phyloP scores from a whole-genome alignment of 2,113 vertebrate genomes.

The Hippocampus abdominalis region DNA sequence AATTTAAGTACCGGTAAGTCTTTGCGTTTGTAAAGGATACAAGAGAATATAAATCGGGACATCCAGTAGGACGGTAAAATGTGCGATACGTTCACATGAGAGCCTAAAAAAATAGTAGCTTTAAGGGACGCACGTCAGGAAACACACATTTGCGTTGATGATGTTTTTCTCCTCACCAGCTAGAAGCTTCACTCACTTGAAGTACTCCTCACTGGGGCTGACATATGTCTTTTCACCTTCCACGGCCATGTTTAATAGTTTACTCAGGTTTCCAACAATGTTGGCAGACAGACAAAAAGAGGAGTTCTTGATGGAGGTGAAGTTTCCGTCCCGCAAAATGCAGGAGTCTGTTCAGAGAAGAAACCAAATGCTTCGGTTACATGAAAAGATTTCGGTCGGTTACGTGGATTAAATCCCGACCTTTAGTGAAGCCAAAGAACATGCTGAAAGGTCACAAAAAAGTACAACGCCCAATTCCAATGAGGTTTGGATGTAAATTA shows the following conservation, averaged over 20 bases:
- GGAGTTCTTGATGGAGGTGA: slow-evolving; percentile 88
- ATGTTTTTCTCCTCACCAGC: background rate
- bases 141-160: background rate
- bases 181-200: slow-evolving; percentile 83
- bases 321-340: slow-evolving; percentile 82
- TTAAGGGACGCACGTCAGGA: background rate
- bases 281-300: slow-evolving; percentile 91
- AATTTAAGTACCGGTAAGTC: background rate
- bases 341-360: slow-evolving; percentile 82
- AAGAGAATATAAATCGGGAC: background rate
- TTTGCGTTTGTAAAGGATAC: background rate
- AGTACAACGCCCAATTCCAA: no score
- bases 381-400: background rate
- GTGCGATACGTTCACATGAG: background rate
- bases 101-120: background rate
- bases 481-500: no score
- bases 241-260: slow-evolving; percentile 83
- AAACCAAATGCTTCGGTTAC: slow-evolving; percentile 48
- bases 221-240: slow-evolving; percentile 86
- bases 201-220: slow-evolving; percentile 98
- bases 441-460: no score
- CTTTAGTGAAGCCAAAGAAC: no score
- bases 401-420: background rate
- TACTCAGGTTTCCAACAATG: slow-evolving; percentile 80
- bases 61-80: background rate